Percentiles rank a stretch among this genome's conserved stretches.
phyloP scores from a whole-genome alignment of 2,888 invertebrate genomes.

The Cyaniris semiargus region DNA sequence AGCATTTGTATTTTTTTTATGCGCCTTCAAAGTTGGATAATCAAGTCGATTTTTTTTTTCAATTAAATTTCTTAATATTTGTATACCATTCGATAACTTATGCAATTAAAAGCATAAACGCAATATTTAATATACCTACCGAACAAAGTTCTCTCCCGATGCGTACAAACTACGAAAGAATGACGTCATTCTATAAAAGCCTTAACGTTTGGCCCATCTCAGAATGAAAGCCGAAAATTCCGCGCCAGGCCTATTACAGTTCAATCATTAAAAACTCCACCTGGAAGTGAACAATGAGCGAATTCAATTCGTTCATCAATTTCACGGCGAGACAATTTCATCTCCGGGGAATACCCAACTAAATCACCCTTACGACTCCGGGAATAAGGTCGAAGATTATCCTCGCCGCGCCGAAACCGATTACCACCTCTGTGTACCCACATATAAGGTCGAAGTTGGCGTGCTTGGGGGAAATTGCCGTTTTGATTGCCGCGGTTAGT shows the following conservation, averaged over 20 bases:
- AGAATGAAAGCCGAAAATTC: not conserved
- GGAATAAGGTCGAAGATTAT: not conserved
- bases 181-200: too few relatives aligned
- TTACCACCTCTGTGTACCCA: not conserved
- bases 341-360: not conserved
- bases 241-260: not conserved
- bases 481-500: slow-evolving; percentile 21
- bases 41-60: too few relatives aligned
- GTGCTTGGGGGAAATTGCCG: not conserved
- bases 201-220: not conserved
- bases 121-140: too few relatives aligned
- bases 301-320: slow-evolving; percentile 28
- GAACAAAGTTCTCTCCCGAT: too few relatives aligned
- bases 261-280: slow-evolving; percentile 18
- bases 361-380: not conserved
- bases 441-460: not conserved
- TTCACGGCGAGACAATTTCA: slow-evolving; percentile 2
- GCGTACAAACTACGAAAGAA: too few relatives aligned
- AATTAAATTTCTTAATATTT: too few relatives aligned
- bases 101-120: too few relatives aligned
- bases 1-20: too few relatives aligned
- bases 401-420: not conserved
- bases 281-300: slow-evolving; percentile 3
- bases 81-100: too few relatives aligned
- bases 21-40: too few relatives aligned